Conservation (phyloP, 2,797 vertebrate species). For the Aratinga solstitialis region DNA sequence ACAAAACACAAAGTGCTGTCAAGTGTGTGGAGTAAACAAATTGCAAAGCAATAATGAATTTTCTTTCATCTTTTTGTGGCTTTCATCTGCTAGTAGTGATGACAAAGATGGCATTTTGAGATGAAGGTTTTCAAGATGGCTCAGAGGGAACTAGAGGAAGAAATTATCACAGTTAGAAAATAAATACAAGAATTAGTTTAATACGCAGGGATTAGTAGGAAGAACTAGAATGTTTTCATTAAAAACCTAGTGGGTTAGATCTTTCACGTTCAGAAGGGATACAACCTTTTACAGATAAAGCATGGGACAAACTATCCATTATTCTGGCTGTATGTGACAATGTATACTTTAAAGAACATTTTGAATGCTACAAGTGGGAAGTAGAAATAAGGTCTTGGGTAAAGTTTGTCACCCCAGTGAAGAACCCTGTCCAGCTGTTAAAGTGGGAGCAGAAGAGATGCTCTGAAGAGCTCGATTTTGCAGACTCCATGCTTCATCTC, state of each 20-base stretch:
- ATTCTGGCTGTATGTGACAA: not conserved
- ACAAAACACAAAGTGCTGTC: slow-evolving; percentile 48
- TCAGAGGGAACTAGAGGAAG: not conserved
- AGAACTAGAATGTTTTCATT: not conserved
- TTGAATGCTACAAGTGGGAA: not conserved
- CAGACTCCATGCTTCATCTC: not conserved
- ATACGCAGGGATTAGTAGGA: not conserved
- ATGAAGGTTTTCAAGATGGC: not conserved
- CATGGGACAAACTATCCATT: not conserved
- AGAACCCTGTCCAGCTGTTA: not conserved
- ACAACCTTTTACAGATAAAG: not conserved
- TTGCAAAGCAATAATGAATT: slow-evolving; percentile 25
- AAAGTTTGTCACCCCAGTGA: not conserved
- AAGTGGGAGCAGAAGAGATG: not conserved
- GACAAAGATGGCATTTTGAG: not conserved
- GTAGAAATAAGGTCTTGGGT: not conserved
- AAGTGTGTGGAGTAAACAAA: slow-evolving; percentile 47
- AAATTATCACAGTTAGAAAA: not conserved
- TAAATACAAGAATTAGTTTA: not conserved
- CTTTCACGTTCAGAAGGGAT: not conserved
- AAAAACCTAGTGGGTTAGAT: not conserved
- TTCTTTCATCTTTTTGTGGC: slow-evolving; percentile 55
- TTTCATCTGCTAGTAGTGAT: slow-evolving; percentile 7
- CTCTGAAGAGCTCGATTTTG: not conserved
- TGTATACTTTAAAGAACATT: not conserved